A percentile compares a stretch with the other conserved stretches of the same genome.
Conservation (phyloP, 2,113 vertebrate species). For the Oostethus manadensis region DNA sequence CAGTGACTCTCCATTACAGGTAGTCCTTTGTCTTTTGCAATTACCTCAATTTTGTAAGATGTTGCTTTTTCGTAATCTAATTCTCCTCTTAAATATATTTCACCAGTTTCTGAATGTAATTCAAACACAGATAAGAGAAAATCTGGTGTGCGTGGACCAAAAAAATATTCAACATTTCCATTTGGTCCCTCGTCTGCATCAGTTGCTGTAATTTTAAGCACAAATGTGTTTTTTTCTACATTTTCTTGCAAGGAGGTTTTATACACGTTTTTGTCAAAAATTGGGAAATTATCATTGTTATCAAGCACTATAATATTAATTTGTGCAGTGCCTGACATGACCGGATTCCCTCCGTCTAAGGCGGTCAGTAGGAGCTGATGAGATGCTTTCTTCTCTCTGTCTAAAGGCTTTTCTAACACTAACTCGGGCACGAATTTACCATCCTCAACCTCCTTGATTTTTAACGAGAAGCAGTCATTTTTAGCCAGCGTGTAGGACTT, state of each 20-base stretch:
- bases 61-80: constrained; percentile 53
- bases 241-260: constrained; percentile 77
- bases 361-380: constrained; percentile 56
- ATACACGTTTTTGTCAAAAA: constrained; percentile 72
- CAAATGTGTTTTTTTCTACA: constrained; percentile 53
- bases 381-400: constrained; percentile 56
- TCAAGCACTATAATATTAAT: constrained; percentile 67
- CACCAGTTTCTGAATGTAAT: constrained; percentile 48
- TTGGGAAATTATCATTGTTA: constrained; percentile 81
- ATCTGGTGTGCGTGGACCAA: constrained; percentile 46
- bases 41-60: constrained; percentile 51
- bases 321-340: constrained; percentile 45
- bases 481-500: constrained; percentile 55
- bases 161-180: constrained; percentile 58
- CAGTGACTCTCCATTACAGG: constrained; percentile 60
- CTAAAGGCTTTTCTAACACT: constrained; percentile 61
- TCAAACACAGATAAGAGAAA: constrained; percentile 42
- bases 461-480: constrained; percentile 60
- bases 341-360: constrained; percentile 47
- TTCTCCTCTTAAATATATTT: constrained; percentile 40
- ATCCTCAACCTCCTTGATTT: constrained; percentile 50
- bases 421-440: constrained; percentile 65
- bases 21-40: constrained; percentile 60
- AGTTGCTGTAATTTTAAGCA: constrained; percentile 68
- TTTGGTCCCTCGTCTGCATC: constrained; percentile 68